Base-by-base conservation (phyloP, 2,113 vertebrate species). In the Gila orcuttii region DNA sequence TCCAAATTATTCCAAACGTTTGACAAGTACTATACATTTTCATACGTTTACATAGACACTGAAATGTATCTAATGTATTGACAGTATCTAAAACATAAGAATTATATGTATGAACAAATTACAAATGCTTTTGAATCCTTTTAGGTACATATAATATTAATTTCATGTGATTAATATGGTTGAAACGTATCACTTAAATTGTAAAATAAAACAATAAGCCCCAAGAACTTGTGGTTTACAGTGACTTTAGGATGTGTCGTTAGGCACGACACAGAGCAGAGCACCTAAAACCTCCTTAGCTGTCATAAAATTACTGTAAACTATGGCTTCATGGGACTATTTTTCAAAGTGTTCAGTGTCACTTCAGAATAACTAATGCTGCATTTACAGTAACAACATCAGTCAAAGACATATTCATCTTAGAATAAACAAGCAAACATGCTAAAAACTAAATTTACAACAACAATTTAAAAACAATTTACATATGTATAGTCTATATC, bases 351-450 rank as follows among this genome's bases (percentile, higher is more conserved):
- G 52, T 55, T 55, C 52, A 19, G 1, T 55, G 15, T 66, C 28
- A 19, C 28, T 68, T 19, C 15, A 64, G 10, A 62, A 62, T 62
- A 62, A n/a, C 60, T 28, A 28, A 31, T 66, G 47, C 13, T 55
- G 71, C 47, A 57, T 21, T 28, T 25, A 57, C 21, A 62, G 36
- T 36, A 31, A 50, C 12, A 77, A 59, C 83, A 69, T 74, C 57
- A 47, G 7, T 83, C 73, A 87, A 77, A 81, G 75, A 42, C 36
- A 23, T 55, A 60, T 57, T 86, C 87, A 79, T 79, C 69, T 45
- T 36, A 45, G 17, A 21, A 45, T 73, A 42, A 73, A 73, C 42
- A 23, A 10, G 21, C 36, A 42, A 45, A 42, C 21, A 55, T 55
- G n/a, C 45, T 21, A 73, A 45, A 42, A 9, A 42, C 69, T 73